Base-by-base conservation (phyloP, 2,888 invertebrate species). In the Sisyra terminalis region DNA sequence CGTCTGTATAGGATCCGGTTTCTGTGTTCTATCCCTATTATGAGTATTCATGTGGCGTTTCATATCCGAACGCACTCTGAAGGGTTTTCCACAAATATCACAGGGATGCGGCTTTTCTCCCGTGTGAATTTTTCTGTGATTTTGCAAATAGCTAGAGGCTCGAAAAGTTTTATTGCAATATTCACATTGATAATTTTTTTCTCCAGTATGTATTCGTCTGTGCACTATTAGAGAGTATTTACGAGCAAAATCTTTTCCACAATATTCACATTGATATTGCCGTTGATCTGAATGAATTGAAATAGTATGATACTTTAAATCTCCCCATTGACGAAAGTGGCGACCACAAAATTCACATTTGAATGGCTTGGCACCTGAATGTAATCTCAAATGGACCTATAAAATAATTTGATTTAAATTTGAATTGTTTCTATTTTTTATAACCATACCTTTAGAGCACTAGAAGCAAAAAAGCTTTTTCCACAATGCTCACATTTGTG, bases 191-290 rank as follows among this genome's bases (percentile, higher is more conserved):
- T 88, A 89, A 63, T 88, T 87, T 42, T 79, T 70, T 57, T 90
- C 89, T 8, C 86, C 84, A 0, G 87, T 88, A 59, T 88, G 88
- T 39, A 88, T 87, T 42, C 87, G 69, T 0, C 87, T 70, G 58
- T 89, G 89, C 0, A 90, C 76, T 40, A 82, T 85, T 39, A 89
- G 61, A 1, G 88, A 88, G 59, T 89, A 90, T 52, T 87, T 84
- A 37, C 89, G 69, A 0, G 88, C 85, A 62, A 89, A 90, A 55
- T 85, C 82, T 56, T 89, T 89, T 43, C 79, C 82, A 56, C 89
- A 89, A 57, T 80, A 89, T 55, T 88, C 88, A 57, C 89, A 89
- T 55, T 88, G 87, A 58, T 80, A 86, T 49, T 79, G 75, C 59
- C 85, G 85, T 60, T 83, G 71, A 36, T 77, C 75, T 7, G 84